phyloP scores from a whole-genome alignment of 1,140 invertebrate species.

The Drosophila chauvacae region DNA sequence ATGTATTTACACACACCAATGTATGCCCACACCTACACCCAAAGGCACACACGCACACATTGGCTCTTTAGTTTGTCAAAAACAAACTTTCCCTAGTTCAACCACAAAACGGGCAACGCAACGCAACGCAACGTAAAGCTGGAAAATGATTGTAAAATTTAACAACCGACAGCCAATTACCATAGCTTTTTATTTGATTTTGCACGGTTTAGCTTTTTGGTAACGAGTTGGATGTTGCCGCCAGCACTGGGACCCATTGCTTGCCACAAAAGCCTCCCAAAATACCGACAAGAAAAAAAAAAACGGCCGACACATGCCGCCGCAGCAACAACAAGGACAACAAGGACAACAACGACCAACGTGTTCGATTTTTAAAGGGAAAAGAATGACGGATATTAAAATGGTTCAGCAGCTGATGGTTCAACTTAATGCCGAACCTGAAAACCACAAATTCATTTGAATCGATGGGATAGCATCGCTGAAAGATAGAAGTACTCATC shows the following conservation, averaged over 20 bases:
- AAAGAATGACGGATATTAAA: constrained; percentile 50
- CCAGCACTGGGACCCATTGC: constrained; percentile 15
- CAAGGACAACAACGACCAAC: constrained; percentile 1
- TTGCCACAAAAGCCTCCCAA: constrained; percentile 1
- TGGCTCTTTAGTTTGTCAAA: constrained; percentile 72
- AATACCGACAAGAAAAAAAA: constrained; percentile 13
- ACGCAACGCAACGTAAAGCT: constrained; percentile 24
- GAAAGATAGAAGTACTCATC: constrained; percentile 40
- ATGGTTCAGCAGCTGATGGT: constrained; percentile 28
- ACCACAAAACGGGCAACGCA: constrained; percentile 44
- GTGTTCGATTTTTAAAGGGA: constrained; percentile 38
- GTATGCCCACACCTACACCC: constrained; percentile 1
- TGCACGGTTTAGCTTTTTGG: constrained; percentile 70
- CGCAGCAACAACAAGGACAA: neutral
- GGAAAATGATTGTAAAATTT: constrained; percentile 71
- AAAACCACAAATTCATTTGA: constrained; percentile 41
- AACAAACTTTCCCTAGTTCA: constrained; percentile 66
- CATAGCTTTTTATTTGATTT: constrained; percentile 70
- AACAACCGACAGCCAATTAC: constrained; percentile 67
- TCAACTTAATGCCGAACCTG: constrained; percentile 33
- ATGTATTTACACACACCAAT: constrained; percentile 40
- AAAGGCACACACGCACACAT: constrained; percentile 13
- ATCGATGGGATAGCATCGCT: constrained; percentile 26
- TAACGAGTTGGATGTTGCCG: constrained; percentile 48
- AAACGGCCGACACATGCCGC: constrained; percentile 27